Evolutionary conservation across 2,113 vertebrate genomes (phyloP), one percentile per base, ranked within the genome.

Genomic region (Zosterops pallidus): DNA sequence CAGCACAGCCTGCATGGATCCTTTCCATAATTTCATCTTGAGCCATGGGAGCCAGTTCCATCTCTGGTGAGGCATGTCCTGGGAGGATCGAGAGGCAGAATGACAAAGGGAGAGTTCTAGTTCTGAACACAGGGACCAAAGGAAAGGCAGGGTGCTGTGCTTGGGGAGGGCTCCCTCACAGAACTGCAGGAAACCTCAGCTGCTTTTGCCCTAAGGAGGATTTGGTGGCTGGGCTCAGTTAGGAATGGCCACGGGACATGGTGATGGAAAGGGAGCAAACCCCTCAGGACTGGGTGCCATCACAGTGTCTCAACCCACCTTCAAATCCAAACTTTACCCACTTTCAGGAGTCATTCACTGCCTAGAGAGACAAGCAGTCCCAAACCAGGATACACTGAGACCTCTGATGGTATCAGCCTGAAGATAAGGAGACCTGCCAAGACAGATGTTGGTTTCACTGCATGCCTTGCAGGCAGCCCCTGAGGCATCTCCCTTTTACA

Each of bases 341-440:
- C 15, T 44, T 79, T 57, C n/a, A 37, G 20, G 21, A 88, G 46
- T 37, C 25, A 10, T 31, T 87, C 17, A 4, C 44, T 68, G 35
- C 53, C 56, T 83, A 18, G 53, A 22, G 53, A 56, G 72, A 49
- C 60, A 67, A 23, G 57, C 26, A 39, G 33, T 22, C 35, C 22
- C 56, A 21, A 84, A 17, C 6, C 47, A 44, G 74, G 64, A 70
- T 0, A 41, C 44, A 11, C 16, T 25, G 74, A 68, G 78, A 72
- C 22, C 75, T 79, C 37, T 37, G 85, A 53, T 90, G 49, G 41
- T 72, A 67, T 76, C 56, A 64, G 46, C 12, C 59, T 86, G 68
- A 26, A 95, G 83, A 77, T 93, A 88, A 85, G 67, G 70, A 96
- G 50, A 35, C 52, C 37, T 79, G 65, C 63, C 42, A n/a, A 46